Conservation (phyloP, 2,113 vertebrate genomes). For the Lamprotornis superbus region DNA sequence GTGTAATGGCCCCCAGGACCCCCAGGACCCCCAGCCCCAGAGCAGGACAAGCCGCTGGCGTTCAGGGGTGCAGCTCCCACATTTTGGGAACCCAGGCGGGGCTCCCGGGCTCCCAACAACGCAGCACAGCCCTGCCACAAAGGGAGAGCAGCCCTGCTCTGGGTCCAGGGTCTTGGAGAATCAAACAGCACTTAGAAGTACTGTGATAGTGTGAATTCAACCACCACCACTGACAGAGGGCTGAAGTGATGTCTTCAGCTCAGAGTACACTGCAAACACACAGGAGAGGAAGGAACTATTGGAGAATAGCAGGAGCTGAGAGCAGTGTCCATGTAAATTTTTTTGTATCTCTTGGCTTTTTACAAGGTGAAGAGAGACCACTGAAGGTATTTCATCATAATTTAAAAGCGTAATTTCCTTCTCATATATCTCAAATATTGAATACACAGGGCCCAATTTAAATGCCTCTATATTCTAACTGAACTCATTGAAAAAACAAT, state of each 20-base stretch:
- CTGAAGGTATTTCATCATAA: not conserved
- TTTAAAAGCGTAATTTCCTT: not conserved
- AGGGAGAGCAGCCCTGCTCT: not conserved
- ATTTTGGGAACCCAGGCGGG: fast-evolving
- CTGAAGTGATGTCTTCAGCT: not conserved
- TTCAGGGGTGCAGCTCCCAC: not conserved
- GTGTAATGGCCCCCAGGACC: not conserved
- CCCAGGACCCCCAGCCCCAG: not conserved
- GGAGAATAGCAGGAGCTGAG: not conserved
- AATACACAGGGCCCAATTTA: not conserved
- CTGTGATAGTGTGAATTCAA: not conserved
- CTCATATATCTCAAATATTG: not conserved
- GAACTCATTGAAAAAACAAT: not conserved
- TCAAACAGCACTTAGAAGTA: not conserved
- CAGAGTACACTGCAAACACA: not conserved
- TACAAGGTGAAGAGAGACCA: not conserved
- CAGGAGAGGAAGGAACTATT: not conserved
- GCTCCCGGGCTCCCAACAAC: not conserved
- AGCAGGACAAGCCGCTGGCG: fast-evolving
- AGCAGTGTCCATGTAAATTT: not conserved
- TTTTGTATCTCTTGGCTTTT: not conserved
- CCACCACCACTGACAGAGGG: not conserved
- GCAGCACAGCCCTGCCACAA: fast-evolving
- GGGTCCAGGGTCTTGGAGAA: not conserved
- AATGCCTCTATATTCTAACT: not conserved